A percentile compares a stretch with the other conserved stretches of the same genome.
Conservation (phyloP, 2,797 vertebrate genomes). For the Xiphorhynchus erythropygius region DNA sequence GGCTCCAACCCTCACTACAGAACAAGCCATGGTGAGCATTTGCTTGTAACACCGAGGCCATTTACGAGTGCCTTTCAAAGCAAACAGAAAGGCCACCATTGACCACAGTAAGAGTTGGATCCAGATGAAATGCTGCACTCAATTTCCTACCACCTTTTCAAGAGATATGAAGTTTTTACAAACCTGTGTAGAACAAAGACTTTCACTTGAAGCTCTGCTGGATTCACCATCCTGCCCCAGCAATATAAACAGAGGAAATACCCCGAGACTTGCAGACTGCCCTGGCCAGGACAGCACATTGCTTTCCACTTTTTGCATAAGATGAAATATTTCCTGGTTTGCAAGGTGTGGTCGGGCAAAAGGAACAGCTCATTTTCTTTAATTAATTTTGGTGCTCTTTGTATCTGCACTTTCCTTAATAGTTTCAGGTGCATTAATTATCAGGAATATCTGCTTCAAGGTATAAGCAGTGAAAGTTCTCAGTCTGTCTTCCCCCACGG, state of each 20-base stretch:
- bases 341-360: background rate
- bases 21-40: background rate
- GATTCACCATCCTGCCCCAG: background rate
- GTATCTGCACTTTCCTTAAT: background rate
- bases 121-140: background rate
- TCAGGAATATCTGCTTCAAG: background rate
- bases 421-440: background rate
- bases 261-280: background rate
- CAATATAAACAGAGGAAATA: background rate
- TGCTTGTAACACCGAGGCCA: background rate
- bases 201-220: background rate
- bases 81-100: background rate
- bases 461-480: background rate
- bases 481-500: background rate
- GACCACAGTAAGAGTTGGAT: accelerated
- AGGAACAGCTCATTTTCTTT: background rate
- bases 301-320: background rate
- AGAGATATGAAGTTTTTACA: background rate
- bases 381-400: background rate
- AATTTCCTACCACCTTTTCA: background rate
- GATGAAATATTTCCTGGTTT: background rate
- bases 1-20: background rate
- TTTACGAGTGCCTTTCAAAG: background rate
- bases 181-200: background rate
- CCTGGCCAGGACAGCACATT: background rate